phyloP scores from a whole-genome alignment of 2,888 invertebrate species.

The Hyppa rectilinea region DNA sequence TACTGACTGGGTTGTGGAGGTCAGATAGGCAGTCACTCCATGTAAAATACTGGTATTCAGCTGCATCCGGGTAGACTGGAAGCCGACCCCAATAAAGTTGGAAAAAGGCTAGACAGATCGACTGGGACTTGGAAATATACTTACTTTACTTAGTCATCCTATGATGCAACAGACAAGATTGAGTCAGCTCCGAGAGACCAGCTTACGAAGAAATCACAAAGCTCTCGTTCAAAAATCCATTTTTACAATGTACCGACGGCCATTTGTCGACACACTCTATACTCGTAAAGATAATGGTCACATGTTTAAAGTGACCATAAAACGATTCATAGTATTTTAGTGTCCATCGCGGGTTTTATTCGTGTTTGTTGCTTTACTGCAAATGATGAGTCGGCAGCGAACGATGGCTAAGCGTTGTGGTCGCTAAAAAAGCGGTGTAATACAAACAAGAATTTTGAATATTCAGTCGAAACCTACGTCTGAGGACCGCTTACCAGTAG shows the following conservation, averaged over 20 bases:
- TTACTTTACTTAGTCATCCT: not conserved
- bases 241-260: conserved; percentile 47
- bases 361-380: conserved; percentile 64
- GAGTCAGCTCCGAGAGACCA: not conserved
- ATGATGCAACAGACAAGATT: too few species aligned
- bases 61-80: too few species aligned
- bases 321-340: conserved; percentile 68
- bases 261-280: conserved; percentile 44
- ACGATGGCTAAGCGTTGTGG: conserved; percentile 49
- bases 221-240: conserved; percentile 2
- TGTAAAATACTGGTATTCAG: too few species aligned
- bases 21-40: too few species aligned
- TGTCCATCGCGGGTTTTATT: conserved; percentile 61
- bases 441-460: not conserved
- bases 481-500: not conserved
- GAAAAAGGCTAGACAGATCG: too few species aligned
- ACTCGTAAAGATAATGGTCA: conserved; percentile 62
- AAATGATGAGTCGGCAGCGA: conserved; percentile 66
- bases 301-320: conserved; percentile 64
- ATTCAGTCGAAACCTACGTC: not conserved
- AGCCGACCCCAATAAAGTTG: too few species aligned
- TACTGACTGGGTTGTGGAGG: too few species aligned
- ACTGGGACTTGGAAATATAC: too few species aligned
- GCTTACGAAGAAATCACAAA: conserved; percentile 9
- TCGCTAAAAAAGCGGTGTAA: conserved; percentile 28